Evolutionary conservation across 53 echinoderm and acorn worm species (phyloP).

Genomic region (Hippasteria phrygiana): DNA sequence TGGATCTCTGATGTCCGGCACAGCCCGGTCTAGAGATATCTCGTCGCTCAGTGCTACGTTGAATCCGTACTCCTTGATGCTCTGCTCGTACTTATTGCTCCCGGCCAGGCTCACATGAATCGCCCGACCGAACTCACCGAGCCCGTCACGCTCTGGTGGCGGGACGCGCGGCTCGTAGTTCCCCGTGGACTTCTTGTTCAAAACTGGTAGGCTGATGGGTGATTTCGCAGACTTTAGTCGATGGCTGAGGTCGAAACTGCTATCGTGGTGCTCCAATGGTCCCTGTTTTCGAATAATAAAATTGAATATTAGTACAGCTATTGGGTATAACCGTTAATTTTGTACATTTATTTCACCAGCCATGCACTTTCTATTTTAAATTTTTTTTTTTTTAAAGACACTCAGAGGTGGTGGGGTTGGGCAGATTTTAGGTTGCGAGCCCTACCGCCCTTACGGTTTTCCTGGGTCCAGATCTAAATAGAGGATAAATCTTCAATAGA

Average conservation of each 20-base stretch:
- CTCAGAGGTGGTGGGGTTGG: no score
- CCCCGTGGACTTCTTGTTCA: slow-evolving; percentile 61
- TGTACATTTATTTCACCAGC: no score
- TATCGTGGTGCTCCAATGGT: slow-evolving; percentile 17
- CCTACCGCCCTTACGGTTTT: no score
- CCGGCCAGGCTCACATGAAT: slow-evolving; percentile 60
- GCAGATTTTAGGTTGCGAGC: no score
- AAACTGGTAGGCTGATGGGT: slow-evolving; percentile 44
- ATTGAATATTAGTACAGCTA: no score
- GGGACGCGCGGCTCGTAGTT: slow-evolving; percentile 78
- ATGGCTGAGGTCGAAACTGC: background rate
- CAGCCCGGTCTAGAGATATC: slow-evolving; percentile 84
- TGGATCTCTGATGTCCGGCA: slow-evolving; percentile 85
- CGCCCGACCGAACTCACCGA: slow-evolving; percentile 81
- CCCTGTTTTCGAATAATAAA: background rate
- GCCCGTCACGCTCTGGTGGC: slow-evolving; percentile 64
- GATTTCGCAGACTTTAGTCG: no score
- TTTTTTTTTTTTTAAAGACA: no score
- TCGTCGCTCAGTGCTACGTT: slow-evolving; percentile 91
- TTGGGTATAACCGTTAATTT: no score
- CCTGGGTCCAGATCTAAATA: no score
- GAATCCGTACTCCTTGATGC: slow-evolving; percentile 86
- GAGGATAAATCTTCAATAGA: no score
- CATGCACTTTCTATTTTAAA: no score
- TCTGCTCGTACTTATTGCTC: slow-evolving; percentile 49